These are phyloP conservation scores for Lycaena phlaeas DNA, from an alignment of 2,888 invertebrate species.

Conservation along the genomic window DNA sequence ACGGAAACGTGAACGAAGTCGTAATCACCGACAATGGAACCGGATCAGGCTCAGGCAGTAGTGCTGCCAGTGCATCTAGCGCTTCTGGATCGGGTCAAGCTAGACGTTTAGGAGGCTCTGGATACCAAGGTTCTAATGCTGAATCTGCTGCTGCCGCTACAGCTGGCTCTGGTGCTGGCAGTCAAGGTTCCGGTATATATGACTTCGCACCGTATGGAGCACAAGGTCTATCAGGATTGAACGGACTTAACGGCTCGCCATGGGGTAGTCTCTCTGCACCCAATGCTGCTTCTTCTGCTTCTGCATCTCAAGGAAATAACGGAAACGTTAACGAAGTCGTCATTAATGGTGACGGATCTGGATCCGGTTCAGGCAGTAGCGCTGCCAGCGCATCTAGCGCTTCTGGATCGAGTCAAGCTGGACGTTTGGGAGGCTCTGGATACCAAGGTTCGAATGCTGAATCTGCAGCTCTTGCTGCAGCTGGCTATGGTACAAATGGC, in stretches of 20 bases:
- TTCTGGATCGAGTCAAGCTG: not conserved
- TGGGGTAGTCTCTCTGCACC: constrained; percentile 11
- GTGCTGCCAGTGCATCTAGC: not conserved
- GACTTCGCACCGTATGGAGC: not conserved
- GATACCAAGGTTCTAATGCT: not conserved
- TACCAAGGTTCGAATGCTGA: too few species aligned
- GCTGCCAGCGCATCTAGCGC: constrained; percentile 7
- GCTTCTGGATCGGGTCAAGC: constrained; percentile 2
- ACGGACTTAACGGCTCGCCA: not conserved
- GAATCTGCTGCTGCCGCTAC: constrained; percentile 8
- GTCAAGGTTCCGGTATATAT: not conserved
- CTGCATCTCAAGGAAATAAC: not conserved
- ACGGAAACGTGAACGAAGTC: not conserved
- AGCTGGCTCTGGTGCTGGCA: constrained; percentile 2
- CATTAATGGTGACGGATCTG: not conserved
- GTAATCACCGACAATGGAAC: constrained; percentile 1
- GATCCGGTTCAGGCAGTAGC: not conserved
- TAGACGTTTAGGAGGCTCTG: too few species aligned
- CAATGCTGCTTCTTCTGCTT: not conserved
- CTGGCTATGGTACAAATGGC: too few species aligned
- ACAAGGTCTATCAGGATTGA: not conserved
- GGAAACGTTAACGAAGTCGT: not conserved
- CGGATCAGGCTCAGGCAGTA: not conserved
- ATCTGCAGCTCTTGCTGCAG: too few species aligned
- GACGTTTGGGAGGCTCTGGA: not conserved